Evolutionary conservation across 2,797 vertebrate species (phyloP).

Genomic region (Girardinus metallicus): DNA sequence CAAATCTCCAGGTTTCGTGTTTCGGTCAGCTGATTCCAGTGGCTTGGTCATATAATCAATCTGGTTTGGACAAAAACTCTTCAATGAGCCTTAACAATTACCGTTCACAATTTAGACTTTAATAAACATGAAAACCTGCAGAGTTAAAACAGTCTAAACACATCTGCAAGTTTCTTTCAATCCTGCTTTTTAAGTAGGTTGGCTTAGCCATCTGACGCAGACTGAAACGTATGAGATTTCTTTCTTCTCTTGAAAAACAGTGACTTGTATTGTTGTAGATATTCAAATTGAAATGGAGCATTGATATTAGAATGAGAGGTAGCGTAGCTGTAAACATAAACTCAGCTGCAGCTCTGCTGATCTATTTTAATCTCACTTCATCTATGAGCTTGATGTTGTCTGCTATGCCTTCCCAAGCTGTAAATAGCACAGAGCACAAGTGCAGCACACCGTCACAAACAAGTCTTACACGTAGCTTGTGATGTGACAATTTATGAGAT

Average conservation of each 20-base stretch:
- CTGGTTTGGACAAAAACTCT: neutral
- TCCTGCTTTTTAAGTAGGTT: neutral
- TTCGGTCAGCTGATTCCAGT: neutral
- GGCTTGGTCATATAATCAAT: neutral
- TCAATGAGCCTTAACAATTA: neutral
- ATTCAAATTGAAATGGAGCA: neutral
- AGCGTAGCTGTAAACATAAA: slow-evolving; percentile 40
- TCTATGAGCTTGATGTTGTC: slow-evolving; percentile 19
- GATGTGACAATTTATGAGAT: neutral
- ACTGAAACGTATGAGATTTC: neutral
- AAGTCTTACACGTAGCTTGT: neutral
- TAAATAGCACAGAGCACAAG: slow-evolving; percentile 30
- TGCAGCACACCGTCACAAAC: slow-evolving; percentile 23
- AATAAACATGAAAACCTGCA: neutral
- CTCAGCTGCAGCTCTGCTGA: slow-evolving; percentile 22
- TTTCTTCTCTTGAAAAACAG: neutral
- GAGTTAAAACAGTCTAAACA: neutral
- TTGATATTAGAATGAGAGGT: neutral
- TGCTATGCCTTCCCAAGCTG: slow-evolving; percentile 5
- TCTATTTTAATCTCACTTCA: slow-evolving; percentile 71
- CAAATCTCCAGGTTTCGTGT: neutral
- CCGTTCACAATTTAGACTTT: neutral
- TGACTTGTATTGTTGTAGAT: neutral
- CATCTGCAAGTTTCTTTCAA: neutral
- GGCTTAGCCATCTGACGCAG: neutral